Conservation (phyloP, 2,113 vertebrate species). For the Felis chaus region DNA sequence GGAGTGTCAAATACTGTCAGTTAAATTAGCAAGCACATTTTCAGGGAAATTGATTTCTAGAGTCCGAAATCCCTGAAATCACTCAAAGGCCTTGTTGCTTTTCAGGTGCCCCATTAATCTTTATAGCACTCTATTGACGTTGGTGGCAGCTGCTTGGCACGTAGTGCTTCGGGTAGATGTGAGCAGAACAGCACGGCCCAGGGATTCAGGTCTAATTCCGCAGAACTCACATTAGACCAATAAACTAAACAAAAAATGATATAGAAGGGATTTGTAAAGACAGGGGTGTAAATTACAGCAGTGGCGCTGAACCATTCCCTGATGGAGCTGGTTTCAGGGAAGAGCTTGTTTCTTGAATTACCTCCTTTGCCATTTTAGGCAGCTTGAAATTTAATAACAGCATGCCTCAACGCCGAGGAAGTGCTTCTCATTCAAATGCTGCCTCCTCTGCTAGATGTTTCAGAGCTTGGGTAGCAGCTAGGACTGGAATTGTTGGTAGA, state of each 20-base stretch:
- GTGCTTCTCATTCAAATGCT: slow-evolving; percentile 36
- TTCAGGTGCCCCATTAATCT: slow-evolving; percentile 87
- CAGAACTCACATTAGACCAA: slow-evolving; percentile 65
- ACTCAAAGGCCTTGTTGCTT: slow-evolving; percentile 83
- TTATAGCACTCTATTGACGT: slow-evolving; percentile 81
- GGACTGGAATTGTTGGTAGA: background rate
- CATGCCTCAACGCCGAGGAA: background rate
- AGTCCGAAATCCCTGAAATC: slow-evolving; percentile 85
- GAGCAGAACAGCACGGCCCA: slow-evolving; percentile 57
- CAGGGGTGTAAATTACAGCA: slow-evolving; percentile 57
- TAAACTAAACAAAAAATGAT: slow-evolving; percentile 74
- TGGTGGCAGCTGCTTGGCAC: slow-evolving; percentile 63
- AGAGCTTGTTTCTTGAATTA: slow-evolving; percentile 55
- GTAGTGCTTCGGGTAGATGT: slow-evolving; percentile 56
- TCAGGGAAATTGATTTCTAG: slow-evolving; percentile 88
- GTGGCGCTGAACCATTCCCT: slow-evolving; percentile 42
- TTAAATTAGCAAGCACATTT: slow-evolving; percentile 87
- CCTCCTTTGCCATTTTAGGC: slow-evolving; percentile 40
- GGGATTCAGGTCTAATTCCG: slow-evolving; percentile 70
- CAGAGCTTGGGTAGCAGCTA: background rate
- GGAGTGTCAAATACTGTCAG: slow-evolving; percentile 80
- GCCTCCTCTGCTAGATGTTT: slow-evolving; percentile 6
- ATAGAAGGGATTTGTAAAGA: slow-evolving; percentile 72
- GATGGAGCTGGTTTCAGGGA: background rate
- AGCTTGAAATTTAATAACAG: slow-evolving; percentile 71